Conservation (phyloP, 2,113 vertebrate genomes). For the Hipposideros armiger region DNA sequence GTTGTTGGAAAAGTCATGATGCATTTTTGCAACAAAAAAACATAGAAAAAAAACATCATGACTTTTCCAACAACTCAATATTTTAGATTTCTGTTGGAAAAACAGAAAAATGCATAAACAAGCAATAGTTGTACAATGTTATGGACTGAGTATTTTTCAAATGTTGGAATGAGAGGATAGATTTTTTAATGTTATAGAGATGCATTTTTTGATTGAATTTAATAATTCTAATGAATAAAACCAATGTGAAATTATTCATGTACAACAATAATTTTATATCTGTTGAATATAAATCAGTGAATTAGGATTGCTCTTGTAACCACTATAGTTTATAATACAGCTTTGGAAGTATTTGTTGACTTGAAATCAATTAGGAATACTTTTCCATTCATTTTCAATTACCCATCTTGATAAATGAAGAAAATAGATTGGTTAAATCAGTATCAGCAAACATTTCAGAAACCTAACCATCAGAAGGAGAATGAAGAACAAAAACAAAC, state of each 20-base stretch:
- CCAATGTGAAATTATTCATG: neutral
- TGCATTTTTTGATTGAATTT: neutral
- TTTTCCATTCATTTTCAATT: conserved; percentile 62
- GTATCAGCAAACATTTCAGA: neutral
- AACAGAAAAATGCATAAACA: neutral
- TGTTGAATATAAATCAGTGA: neutral
- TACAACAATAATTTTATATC: neutral
- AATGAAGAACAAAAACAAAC: neutral
- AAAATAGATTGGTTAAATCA: conserved; percentile 21
- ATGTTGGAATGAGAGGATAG: neutral
- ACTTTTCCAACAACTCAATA: neutral
- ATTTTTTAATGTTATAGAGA: neutral
- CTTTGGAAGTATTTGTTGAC: neutral
- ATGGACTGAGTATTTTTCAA: neutral
- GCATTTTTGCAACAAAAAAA: too few species aligned
- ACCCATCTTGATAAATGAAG: neutral
- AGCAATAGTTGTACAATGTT: neutral
- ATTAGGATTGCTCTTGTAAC: neutral
- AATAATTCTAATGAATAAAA: conserved; percentile 50
- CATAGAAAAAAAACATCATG: too few species aligned
- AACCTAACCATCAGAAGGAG: neutral
- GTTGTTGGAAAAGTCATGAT: too few species aligned
- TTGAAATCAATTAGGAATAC: conserved; percentile 20
- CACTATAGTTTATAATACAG: neutral
- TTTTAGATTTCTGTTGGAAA: neutral